phyloP scores from a whole-genome alignment of 2,797 vertebrate genomes.

The Hypotaenidia okinawae region DNA sequence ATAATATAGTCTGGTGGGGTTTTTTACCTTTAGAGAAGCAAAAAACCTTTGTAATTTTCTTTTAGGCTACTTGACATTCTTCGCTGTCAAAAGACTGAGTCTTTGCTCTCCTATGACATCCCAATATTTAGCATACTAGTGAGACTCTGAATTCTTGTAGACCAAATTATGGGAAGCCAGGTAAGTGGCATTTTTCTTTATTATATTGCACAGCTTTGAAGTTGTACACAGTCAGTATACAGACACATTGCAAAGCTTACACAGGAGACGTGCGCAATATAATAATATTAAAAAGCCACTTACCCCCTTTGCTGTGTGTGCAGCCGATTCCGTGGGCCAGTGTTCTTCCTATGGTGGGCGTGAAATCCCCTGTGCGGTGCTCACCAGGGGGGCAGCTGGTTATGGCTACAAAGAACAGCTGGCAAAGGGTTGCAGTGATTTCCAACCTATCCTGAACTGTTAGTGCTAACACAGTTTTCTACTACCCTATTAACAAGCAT shows the following conservation, averaged over 20 bases:
- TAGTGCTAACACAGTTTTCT: background rate
- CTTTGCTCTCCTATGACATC: background rate
- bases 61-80: conserved; percentile 27
- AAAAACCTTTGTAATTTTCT: conserved; percentile 16
- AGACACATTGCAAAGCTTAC: background rate
- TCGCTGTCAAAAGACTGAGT: background rate
- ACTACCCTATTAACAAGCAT: background rate
- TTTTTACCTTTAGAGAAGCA: conserved; percentile 18
- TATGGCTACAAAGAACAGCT: no score
- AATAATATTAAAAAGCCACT: conserved; percentile 48
- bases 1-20: background rate
- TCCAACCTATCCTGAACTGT: background rate
- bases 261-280: conserved; percentile 1
- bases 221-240: background rate
- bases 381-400: background rate
- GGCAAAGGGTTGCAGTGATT: no score
- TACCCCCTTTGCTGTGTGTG: background rate
- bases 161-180: background rate
- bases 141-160: conserved; percentile 40
- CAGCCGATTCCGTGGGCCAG: background rate
- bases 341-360: background rate
- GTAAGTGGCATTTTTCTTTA: conserved; percentile 57
- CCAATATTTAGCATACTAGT: conserved; percentile 43
- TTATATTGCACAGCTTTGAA: conserved; percentile 44
- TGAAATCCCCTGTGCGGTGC: background rate